Percentiles rank a stretch among this genome's conserved stretches.
phyloP scores from a whole-genome alignment of 2,113 vertebrate species.

The Zapus hudsonius region DNA sequence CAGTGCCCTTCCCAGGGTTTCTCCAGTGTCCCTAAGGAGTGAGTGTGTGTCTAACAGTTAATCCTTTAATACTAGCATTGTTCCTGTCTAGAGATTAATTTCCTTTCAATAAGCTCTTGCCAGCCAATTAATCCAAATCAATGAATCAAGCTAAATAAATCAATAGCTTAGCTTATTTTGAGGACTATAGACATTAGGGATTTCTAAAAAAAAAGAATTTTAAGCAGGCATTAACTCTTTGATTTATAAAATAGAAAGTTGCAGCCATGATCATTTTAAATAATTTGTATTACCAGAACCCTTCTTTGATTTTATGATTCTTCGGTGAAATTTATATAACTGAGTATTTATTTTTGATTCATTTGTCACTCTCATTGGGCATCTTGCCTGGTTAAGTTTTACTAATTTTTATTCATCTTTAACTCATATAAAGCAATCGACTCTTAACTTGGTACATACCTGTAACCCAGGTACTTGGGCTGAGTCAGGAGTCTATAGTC shows the following conservation, averaged over 20 bases:
- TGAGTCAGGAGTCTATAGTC: no score
- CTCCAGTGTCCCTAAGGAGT: slow-evolving; percentile 21
- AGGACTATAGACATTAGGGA: neutral
- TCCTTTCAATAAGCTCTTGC: slow-evolving; percentile 60
- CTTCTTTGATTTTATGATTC: neutral
- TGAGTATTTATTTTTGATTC: neutral
- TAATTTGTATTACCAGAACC: neutral
- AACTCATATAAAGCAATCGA: neutral
- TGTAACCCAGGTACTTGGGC: neutral
- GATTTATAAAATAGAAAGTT: slow-evolving; percentile 17
- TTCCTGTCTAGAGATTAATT: slow-evolving; percentile 57
- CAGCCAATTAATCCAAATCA: slow-evolving; percentile 66
- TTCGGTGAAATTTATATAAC: neutral
- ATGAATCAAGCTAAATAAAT: slow-evolving; percentile 69
- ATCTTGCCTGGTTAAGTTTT: neutral
- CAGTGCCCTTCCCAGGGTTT: neutral
- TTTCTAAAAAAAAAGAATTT: slow-evolving; percentile 31
- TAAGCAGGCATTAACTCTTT: slow-evolving; percentile 11
- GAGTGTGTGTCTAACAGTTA: neutral
- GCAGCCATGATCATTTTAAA: neutral
- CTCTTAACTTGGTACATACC: neutral
- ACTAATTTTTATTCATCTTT: neutral
- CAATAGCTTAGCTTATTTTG: slow-evolving; percentile 56
- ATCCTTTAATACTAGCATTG: neutral
- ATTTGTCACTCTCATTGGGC: neutral